These are phyloP conservation scores for Ditylenchus dipsaci DNA, from an alignment of 1,140 invertebrate genomes.

Conservation along the genomic window DNA sequence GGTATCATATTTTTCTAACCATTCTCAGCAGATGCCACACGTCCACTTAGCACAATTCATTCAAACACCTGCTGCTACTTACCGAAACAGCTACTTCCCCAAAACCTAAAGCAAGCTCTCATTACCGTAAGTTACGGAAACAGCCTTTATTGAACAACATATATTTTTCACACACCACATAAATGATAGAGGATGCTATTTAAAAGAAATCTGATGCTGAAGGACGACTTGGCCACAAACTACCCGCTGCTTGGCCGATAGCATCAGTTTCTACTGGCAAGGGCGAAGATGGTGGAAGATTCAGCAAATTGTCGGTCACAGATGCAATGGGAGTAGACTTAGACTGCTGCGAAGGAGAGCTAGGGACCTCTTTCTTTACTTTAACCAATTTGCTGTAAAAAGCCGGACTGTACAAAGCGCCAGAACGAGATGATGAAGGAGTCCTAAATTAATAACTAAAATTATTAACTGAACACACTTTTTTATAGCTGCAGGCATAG, in stretches of 20 bases:
- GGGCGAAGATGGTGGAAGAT: constrained; percentile 12
- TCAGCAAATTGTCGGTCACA: constrained; percentile 27
- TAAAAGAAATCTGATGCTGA: constrained; percentile 23
- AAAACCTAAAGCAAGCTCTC: no score
- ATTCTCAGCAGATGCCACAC: no score
- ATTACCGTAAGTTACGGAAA: no score
- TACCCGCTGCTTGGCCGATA: not conserved
- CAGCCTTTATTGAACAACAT: no score
- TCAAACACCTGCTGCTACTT: no score
- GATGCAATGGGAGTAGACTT: constrained; percentile 4
- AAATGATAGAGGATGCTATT: not conserved
- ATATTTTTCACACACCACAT: no score
- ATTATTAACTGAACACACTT: no score
- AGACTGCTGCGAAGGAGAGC: constrained; percentile 9
- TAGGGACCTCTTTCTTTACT: constrained; percentile 18
- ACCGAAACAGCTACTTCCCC: no score
- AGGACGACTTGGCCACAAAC: not conserved
- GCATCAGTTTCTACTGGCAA: not conserved
- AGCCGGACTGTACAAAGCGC: constrained; percentile 25
- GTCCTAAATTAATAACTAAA: constrained; percentile 7
- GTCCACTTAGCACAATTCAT: no score
- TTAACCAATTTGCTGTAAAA: constrained; percentile 25
- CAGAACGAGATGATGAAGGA: constrained; percentile 1
- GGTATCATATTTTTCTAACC: no score
- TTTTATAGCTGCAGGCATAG: no score